These are phyloP conservation scores for Spheniscus humboldti DNA, from an alignment of 2,797 vertebrate species.

Conservation along the genomic window DNA sequence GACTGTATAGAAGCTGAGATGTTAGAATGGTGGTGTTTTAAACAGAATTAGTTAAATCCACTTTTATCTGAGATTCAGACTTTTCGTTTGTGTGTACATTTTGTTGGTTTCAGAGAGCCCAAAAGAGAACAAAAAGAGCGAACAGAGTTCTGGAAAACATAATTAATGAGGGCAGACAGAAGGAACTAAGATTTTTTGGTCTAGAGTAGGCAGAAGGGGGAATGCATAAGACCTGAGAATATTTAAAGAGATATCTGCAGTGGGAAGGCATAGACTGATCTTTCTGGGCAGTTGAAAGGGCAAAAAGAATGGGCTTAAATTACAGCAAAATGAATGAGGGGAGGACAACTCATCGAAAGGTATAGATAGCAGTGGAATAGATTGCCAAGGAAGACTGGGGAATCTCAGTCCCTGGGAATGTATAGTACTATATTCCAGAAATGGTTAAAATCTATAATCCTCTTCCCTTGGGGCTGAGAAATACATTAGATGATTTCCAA, in stretches of 20 bases:
- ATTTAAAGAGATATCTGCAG: not conserved
- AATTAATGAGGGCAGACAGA: not conserved
- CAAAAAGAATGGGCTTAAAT: not conserved
- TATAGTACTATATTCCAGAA: not conserved
- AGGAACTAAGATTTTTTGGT: not conserved
- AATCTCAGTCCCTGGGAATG: not conserved
- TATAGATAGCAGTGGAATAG: not conserved
- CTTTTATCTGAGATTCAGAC: not conserved
- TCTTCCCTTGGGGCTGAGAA: not conserved
- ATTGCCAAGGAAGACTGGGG: not conserved
- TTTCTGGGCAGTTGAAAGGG: not conserved
- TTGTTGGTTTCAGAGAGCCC: not conserved
- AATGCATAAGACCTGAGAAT: not conserved
- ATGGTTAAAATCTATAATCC: not conserved
- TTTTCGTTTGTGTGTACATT: not conserved
- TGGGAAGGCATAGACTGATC: not conserved
- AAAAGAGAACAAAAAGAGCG: not conserved
- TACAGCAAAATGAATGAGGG: not conserved
- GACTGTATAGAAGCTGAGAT: not conserved
- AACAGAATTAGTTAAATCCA: not conserved
- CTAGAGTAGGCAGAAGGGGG: not conserved
- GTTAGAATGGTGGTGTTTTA: not conserved
- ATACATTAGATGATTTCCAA: not conserved
- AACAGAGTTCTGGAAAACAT: not conserved
- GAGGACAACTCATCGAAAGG: not conserved